Evolutionary conservation across 2,888 invertebrate species (phyloP).

Genomic region (Halictus ligatus): DNA sequence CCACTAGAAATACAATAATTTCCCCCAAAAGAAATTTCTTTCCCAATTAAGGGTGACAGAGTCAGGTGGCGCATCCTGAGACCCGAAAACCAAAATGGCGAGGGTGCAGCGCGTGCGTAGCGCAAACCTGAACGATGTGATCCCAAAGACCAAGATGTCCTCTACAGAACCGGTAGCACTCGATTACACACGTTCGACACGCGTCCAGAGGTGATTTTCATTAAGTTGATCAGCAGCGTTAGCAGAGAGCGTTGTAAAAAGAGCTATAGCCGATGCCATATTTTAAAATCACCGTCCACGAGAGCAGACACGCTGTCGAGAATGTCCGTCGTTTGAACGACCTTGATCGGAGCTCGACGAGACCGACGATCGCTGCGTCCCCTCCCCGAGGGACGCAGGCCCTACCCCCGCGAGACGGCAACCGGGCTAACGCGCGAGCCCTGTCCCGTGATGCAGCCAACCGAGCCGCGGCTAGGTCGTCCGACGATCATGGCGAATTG

Average conservation of each 20-base stretch:
- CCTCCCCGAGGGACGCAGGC: not conserved
- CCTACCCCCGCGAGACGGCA: not conserved
- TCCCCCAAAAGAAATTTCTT: not conserved
- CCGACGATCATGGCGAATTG: constrained; percentile 17
- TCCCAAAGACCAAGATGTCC: not conserved
- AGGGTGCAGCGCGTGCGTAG: constrained; percentile 9
- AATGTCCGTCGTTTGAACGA: constrained; percentile 9
- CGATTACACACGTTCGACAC: constrained; percentile 10
- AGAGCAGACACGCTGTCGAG: constrained; percentile 9
- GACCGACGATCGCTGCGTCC: constrained; percentile 12
- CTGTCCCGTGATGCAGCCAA: not conserved
- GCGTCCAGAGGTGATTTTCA: constrained; percentile 11
- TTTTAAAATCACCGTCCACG: constrained; percentile 6
- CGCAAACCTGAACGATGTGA: not conserved
- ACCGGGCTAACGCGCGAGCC: not conserved
- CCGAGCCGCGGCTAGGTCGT: constrained; percentile 19
- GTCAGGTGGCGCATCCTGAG: constrained; percentile 3
- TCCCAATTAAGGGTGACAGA: not conserved
- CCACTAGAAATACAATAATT: not conserved
- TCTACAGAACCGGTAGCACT: constrained; percentile 5
- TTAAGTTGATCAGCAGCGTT: not conserved
- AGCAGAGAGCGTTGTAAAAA: constrained; percentile 19
- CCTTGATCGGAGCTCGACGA: constrained; percentile 4
- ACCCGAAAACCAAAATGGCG: constrained; percentile 6
- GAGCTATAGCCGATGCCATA: constrained; percentile 22